Conservation (phyloP, 2,113 vertebrate species). For the Equus quagga region DNA sequence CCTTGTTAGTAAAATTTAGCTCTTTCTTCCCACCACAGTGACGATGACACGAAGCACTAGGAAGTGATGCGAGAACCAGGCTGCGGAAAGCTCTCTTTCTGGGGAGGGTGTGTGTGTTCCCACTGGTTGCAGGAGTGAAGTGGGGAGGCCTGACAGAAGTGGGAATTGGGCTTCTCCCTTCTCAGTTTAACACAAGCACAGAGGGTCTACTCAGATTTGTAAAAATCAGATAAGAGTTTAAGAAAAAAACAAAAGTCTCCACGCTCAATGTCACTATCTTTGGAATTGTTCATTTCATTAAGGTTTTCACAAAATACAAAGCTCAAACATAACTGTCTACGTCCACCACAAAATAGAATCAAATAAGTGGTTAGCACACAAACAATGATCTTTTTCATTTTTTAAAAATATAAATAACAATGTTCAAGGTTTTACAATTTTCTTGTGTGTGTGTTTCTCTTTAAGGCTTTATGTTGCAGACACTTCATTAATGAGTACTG, state of each 20-base stretch:
- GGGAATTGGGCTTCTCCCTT: background rate
- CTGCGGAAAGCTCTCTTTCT: background rate
- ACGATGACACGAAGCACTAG: accelerated
- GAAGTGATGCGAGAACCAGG: accelerated
- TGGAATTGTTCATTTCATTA: conserved; percentile 86
- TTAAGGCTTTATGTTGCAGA: conserved; percentile 86
- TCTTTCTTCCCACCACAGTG: background rate
- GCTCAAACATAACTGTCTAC: conserved; percentile 83
- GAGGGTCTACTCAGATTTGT: background rate
- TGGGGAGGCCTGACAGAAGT: background rate
- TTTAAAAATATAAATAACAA: conserved; percentile 94
- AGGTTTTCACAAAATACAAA: conserved; percentile 86
- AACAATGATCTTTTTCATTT: conserved; percentile 87
- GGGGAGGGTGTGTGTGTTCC: accelerated
- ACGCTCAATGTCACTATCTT: conserved; percentile 82
- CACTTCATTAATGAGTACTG: conserved; percentile 76
- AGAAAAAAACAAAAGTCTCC: conserved; percentile 59
- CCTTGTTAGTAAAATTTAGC: background rate
- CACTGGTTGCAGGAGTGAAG: background rate
- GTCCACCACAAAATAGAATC: conserved; percentile 85
- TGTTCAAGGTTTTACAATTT: conserved; percentile 84
- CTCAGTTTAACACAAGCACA: accelerated
- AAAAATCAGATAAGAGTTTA: background rate
- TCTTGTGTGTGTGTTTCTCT: conserved; percentile 73
- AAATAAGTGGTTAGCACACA: conserved; percentile 87